These are phyloP conservation scores for Actinemys pallida DNA, from an alignment of 2,113 vertebrate genomes.

Conservation along the genomic window DNA sequence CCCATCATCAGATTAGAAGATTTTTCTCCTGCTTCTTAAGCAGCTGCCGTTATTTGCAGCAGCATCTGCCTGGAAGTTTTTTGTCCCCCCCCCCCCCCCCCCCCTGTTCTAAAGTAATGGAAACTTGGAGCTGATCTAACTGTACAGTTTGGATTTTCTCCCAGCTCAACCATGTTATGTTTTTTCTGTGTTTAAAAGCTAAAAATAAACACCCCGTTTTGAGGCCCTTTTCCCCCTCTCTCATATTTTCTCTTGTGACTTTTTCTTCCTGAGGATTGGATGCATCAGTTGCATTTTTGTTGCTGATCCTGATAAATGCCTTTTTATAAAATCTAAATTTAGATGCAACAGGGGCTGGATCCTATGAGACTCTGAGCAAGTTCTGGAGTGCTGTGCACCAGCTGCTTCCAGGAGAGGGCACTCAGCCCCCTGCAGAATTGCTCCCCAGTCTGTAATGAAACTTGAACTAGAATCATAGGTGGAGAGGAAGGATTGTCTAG, in stretches of 20 bases:
- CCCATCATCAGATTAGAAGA: background rate
- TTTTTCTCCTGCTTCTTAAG: background rate
- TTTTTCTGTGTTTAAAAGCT: slow-evolving; percentile 60
- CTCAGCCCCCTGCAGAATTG: background rate
- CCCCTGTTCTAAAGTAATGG: background rate
- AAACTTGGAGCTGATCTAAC: slow-evolving; percentile 36
- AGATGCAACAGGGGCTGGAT: background rate
- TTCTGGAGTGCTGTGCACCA: background rate
- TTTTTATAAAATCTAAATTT: background rate
- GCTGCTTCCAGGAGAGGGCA: background rate
- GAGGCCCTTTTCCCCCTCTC: slow-evolving; percentile 54
- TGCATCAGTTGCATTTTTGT: background rate
- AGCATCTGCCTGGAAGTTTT: accelerated
- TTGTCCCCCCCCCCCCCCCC: accelerated
- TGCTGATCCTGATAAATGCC: background rate
- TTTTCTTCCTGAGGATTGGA: slow-evolving; percentile 9
- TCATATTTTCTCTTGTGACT: slow-evolving; percentile 3
- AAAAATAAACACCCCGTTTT: slow-evolving; percentile 51
- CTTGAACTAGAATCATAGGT: background rate
- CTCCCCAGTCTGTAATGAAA: background rate
- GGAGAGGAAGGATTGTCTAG: background rate
- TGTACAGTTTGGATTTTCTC: slow-evolving; percentile 43
- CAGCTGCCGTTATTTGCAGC: no score
- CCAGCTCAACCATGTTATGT: slow-evolving; percentile 39
- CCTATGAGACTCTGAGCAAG: background rate